Evolutionary conservation across 1,140 invertebrate species (phyloP).

Genomic region (Magallana gigas): DNA sequence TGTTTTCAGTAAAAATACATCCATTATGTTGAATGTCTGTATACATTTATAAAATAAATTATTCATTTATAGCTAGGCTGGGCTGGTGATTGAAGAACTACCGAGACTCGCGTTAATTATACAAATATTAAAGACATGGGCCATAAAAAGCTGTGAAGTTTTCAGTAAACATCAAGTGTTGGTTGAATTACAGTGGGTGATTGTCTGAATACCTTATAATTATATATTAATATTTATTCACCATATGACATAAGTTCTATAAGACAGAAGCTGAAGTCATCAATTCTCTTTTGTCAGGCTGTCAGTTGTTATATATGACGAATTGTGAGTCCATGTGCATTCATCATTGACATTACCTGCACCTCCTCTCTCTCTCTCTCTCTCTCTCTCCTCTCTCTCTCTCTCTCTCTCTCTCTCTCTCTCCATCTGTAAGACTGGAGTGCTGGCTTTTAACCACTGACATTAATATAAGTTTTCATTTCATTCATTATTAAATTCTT

Average conservation of each 20-base stretch:
- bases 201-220: no score
- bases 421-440: no score
- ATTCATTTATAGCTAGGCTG: neutral
- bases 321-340: neutral
- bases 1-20: neutral
- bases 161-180: slow-evolving; percentile 9
- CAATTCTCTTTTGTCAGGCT: neutral
- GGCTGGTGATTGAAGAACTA: neutral
- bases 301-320: slow-evolving; percentile 28
- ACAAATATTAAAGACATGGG: neutral
- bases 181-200: neutral
- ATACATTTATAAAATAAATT: neutral
- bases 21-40: neutral
- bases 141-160: neutral
- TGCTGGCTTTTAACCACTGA: no score
- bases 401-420: no score
- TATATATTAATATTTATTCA: neutral
- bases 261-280: neutral
- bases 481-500: no score
- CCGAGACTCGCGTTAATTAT: neutral
- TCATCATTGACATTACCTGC: neutral
- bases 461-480: no score
- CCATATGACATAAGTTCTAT: neutral
- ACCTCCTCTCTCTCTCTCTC: neutral
- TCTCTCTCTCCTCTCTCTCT: no score